These are phyloP conservation scores for Crematogaster levior DNA, from an alignment of 2,888 invertebrate species.

Conservation along the genomic window DNA sequence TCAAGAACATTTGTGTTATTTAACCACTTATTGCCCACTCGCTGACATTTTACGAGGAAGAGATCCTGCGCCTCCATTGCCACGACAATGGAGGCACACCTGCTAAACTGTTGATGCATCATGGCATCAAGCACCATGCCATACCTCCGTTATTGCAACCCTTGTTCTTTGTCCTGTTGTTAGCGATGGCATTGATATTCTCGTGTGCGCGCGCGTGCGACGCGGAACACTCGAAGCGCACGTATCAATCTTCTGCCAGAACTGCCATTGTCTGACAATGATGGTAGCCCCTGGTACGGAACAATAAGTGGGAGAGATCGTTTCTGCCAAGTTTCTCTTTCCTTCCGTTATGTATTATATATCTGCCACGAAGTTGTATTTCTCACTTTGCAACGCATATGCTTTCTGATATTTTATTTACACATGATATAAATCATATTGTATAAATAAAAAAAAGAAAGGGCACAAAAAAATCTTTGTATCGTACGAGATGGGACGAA, in stretches of 20 bases:
- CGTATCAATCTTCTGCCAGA: conserved; percentile 13
- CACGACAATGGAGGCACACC: conserved; percentile 41
- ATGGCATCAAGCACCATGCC: background rate
- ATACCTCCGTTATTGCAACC: conserved; percentile 26
- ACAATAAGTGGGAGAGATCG: background rate
- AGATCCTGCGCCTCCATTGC: background rate
- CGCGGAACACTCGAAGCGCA: background rate
- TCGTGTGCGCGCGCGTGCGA: background rate
- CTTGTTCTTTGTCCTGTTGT: conserved; percentile 11
- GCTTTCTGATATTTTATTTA: background rate
- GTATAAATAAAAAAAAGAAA: background rate
- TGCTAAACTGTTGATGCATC: conserved; percentile 1
- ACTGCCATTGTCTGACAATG: conserved; percentile 15
- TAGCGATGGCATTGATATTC: conserved; percentile 23
- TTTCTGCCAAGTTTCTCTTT: background rate
- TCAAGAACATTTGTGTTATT: conserved; percentile 51
- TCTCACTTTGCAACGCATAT: background rate
- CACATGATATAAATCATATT: background rate
- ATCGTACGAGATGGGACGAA: background rate
- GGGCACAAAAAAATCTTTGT: background rate
- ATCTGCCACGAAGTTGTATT: background rate
- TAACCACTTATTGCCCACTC: conserved; percentile 52
- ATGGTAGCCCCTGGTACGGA: background rate
- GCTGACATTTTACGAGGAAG: conserved; percentile 45
- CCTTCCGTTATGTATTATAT: background rate